These are phyloP conservation scores for Xiphophorus maculatus DNA, from an alignment of 2,113 vertebrate species.

Conservation along the genomic window DNA sequence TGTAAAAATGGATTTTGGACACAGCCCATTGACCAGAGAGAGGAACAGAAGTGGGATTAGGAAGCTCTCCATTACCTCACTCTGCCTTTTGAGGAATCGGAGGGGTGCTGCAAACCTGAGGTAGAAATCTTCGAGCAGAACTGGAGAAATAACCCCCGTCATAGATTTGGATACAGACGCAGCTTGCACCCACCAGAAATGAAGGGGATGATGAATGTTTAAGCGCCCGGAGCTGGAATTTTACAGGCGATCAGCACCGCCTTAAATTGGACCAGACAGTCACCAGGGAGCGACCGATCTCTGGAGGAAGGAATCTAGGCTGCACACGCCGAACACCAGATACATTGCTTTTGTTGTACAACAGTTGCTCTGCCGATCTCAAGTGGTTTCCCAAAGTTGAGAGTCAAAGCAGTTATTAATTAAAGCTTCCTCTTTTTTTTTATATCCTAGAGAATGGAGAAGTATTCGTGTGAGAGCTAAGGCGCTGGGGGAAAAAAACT, in stretches of 20 bases:
- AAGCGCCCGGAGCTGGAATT: conserved; percentile 61
- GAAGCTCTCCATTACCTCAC: conserved; percentile 32
- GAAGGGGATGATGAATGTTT: conserved; percentile 69
- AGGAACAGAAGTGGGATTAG: conserved; percentile 46
- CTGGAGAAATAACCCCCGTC: conserved; percentile 41
- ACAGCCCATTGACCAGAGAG: conserved; percentile 35
- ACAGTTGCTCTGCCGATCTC: conserved; percentile 42
- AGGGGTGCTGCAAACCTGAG: background rate
- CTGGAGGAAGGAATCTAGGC: conserved; percentile 61
- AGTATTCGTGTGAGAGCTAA: background rate
- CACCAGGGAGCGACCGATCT: conserved; percentile 61
- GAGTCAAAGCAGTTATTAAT: conserved; percentile 62
- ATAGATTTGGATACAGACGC: conserved; percentile 50
- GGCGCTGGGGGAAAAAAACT: too few relatives aligned
- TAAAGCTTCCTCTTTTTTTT: conserved; percentile 22
- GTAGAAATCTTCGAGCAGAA: conserved; percentile 37
- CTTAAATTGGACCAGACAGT: conserved; percentile 68
- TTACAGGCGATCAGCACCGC: conserved; percentile 57
- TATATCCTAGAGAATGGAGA: conserved; percentile 28
- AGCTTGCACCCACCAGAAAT: conserved; percentile 45
- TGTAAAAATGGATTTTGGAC: conserved; percentile 9
- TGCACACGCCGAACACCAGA: conserved; percentile 41
- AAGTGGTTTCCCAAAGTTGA: conserved; percentile 51
- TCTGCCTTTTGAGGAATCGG: conserved; percentile 23
- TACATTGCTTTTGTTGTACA: conserved; percentile 39